A percentile compares a stretch with the other conserved stretches of the same genome.
phyloP scores from a whole-genome alignment of 2,888 invertebrate species.

The Caenorhabditis sp. region DNA sequence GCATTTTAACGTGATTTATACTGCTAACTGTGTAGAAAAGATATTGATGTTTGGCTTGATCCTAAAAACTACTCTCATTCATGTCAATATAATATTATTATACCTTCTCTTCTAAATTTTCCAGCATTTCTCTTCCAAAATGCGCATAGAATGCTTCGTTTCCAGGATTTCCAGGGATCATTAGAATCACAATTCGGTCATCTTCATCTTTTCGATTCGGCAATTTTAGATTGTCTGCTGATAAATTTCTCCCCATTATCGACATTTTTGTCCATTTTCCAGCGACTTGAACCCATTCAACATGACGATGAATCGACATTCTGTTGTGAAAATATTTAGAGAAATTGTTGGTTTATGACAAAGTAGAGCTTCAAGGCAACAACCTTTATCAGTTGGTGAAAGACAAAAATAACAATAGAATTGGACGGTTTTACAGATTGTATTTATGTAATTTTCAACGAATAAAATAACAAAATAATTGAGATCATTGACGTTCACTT shows the following conservation, averaged over 20 bases:
- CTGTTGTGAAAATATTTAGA: conserved; percentile 16
- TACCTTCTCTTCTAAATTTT: conserved; percentile 22
- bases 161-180: conserved; percentile 66
- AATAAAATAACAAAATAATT: not conserved
- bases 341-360: no score
- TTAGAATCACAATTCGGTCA: conserved; percentile 50
- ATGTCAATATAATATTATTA: not conserved
- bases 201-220: conserved; percentile 22
- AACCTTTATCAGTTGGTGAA: conserved; percentile 5
- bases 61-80: not conserved
- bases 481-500: conserved; percentile 18
- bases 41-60: conserved; percentile 29
- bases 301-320: conserved; percentile 39
- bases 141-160: conserved; percentile 65
- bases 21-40: conserved; percentile 61
- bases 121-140: conserved; percentile 53
- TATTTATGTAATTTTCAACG: no score
- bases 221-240: conserved; percentile 35
- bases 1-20: conserved; percentile 62
- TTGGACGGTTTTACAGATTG: not conserved
- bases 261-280: conserved; percentile 62
- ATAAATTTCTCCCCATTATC: conserved; percentile 53
- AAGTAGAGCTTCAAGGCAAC: conserved; percentile 1
- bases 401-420: not conserved
- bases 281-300: conserved; percentile 56